These are phyloP conservation scores for Eumeta japonica DNA, from an alignment of 1,140 invertebrate species.

Conservation along the genomic window DNA sequence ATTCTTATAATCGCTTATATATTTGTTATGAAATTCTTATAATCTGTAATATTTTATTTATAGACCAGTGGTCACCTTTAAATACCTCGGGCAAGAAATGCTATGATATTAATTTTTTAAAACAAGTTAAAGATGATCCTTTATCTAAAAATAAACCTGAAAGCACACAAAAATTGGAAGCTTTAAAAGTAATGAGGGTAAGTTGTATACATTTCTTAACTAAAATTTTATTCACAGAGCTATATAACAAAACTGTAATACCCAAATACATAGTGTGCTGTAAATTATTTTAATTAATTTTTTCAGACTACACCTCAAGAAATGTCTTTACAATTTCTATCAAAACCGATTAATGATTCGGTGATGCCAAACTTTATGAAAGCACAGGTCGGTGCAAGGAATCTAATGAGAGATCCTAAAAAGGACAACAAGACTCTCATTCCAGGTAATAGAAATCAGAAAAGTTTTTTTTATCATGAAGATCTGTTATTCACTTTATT, in stretches of 20 bases:
- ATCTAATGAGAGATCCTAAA: slow-evolving; percentile 31
- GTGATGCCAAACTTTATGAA: slow-evolving; percentile 41
- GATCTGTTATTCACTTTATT: neutral
- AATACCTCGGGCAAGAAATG: slow-evolving; percentile 79
- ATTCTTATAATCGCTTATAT: too few species aligned
- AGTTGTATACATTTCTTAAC: slow-evolving; percentile 11
- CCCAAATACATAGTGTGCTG: too few species aligned
- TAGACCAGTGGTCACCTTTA: slow-evolving; percentile 82
- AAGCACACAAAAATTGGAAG: slow-evolving; percentile 37
- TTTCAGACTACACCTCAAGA: slow-evolving; percentile 33
- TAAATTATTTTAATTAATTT: slow-evolving; percentile 9
- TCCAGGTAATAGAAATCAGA: slow-evolving; percentile 21
- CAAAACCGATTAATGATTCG: slow-evolving; percentile 38
- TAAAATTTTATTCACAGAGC: too few species aligned
- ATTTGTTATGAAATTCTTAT: too few species aligned
- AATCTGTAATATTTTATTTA: slow-evolving; percentile 10
- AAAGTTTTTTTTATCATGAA: neutral
- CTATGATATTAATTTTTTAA: slow-evolving; percentile 77
- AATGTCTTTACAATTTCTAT: slow-evolving; percentile 33
- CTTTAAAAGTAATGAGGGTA: slow-evolving; percentile 43
- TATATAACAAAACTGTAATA: too few species aligned
- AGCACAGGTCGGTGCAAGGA: slow-evolving; percentile 26
- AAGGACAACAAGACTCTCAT: slow-evolving; percentile 38
- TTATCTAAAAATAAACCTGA: slow-evolving; percentile 73
- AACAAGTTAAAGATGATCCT: slow-evolving; percentile 71